Evolutionary conservation across 1,140 invertebrate species (phyloP).

Genomic region (Pollicipes pollicipes): DNA sequence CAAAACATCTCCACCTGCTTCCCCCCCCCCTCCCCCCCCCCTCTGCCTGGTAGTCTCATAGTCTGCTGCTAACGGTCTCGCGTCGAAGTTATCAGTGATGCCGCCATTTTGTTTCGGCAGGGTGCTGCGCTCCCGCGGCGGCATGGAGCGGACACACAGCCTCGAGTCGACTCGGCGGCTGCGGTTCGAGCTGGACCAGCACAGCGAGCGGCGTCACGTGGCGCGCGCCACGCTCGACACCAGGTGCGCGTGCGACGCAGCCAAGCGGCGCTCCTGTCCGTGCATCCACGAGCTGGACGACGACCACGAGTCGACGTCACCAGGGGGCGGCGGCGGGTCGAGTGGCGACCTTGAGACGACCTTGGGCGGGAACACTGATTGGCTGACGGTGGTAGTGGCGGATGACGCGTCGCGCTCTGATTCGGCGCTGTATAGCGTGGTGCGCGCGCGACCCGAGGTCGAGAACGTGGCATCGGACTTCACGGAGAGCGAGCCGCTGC

Average conservation of each 20-base stretch:
- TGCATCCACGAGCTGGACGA: constrained; percentile 14
- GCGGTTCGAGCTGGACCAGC: constrained; percentile 39
- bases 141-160: constrained; percentile 42
- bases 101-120: constrained; percentile 46
- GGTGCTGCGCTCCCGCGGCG: not conserved
- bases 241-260: constrained; percentile 9
- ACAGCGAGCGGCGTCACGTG: not conserved
- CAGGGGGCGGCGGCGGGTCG: too few species aligned
- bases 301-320: not conserved
- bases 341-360: not conserved
- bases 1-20: too few species aligned
- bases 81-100: too few species aligned
- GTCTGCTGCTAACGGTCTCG: too few species aligned
- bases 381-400: not conserved
- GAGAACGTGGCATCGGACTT: not conserved
- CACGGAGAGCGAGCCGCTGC: not conserved
- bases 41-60: too few species aligned
- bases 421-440: not conserved
- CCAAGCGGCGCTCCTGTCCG: constrained; percentile 14
- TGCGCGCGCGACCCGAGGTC: not conserved
- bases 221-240: constrained; percentile 1
- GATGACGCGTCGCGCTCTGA: not conserved
- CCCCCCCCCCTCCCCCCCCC: too few species aligned
- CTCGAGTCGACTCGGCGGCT: constrained; percentile 60
- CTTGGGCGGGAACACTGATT: not conserved